A percentile compares a stretch with the other conserved stretches of the same genome.
Evolutionary conservation across 2,888 invertebrate species (phyloP).

Genomic region (Halictus ligatus): DNA sequence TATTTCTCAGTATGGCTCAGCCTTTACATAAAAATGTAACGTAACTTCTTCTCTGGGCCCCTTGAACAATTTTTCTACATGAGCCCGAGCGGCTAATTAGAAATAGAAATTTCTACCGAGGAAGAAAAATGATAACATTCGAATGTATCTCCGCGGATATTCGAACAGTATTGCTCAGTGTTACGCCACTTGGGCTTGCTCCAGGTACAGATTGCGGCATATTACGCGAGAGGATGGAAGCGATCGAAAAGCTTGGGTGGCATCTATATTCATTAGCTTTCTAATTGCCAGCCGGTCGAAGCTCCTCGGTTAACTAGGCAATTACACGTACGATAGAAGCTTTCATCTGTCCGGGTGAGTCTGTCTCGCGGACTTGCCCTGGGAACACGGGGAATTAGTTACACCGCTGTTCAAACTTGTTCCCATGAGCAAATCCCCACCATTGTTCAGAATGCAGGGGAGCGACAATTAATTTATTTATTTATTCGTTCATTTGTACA

Average conservation of each 20-base stretch:
- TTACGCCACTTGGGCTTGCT: constrained; percentile 18
- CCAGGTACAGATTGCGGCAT: constrained; percentile 42
- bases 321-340: constrained; percentile 57
- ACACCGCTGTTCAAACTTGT: background rate
- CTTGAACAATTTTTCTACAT: background rate
- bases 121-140: background rate
- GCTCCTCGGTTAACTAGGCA: constrained; percentile 55
- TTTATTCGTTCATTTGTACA: constrained; percentile 3
- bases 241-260: constrained; percentile 59
- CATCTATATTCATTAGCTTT: constrained; percentile 58
- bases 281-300: constrained; percentile 61
- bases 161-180: background rate
- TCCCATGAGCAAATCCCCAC: background rate
- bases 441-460: background rate
- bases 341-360: constrained; percentile 24
- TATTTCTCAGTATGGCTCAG: too few species aligned
- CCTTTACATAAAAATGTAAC: too few species aligned
- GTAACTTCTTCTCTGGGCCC: too few species aligned
- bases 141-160: background rate
- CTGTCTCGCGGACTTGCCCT: constrained; percentile 18
- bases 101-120: background rate
- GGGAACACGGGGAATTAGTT: constrained; percentile 23
- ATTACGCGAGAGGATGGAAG: constrained; percentile 54
- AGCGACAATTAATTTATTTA: background rate
- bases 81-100: background rate